Percentiles rank a stretch among this genome's conserved stretches.
Evolutionary conservation across 2,888 invertebrate species (phyloP).

Genomic region (Yponomeuta malinellus): DNA sequence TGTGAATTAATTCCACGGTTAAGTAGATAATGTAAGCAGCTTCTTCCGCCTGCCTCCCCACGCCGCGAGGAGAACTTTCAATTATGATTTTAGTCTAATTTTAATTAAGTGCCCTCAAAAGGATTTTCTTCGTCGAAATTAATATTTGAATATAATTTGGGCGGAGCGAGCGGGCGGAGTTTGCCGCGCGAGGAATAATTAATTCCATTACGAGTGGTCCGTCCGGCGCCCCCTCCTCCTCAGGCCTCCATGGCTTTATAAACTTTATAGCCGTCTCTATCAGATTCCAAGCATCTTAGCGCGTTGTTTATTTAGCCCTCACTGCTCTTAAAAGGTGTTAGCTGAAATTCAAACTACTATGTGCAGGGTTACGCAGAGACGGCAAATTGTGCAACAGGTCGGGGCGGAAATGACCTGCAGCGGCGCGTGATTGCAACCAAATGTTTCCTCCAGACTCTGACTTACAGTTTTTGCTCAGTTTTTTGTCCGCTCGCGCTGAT

Average conservation of each 20-base stretch:
- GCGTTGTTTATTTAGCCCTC: neutral
- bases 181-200: conserved; percentile 73
- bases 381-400: conserved; percentile 73
- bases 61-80: conserved; percentile 75
- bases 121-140: conserved; percentile 74
- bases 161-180: conserved; percentile 72
- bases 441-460: conserved; percentile 69
- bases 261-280: conserved; percentile 1
- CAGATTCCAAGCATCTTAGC: neutral
- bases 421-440: conserved; percentile 70
- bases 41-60: conserved; percentile 59
- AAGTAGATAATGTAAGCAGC: conserved; percentile 71
- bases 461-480: conserved; percentile 60
- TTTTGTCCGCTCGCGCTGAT: conserved; percentile 62
- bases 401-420: conserved; percentile 74
- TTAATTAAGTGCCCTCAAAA: conserved; percentile 76
- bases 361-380: conserved; percentile 21
- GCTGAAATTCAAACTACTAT: conserved; percentile 3
- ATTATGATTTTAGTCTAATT: conserved; percentile 76
- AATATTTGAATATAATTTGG: conserved; percentile 76
- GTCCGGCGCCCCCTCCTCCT: conserved; percentile 32
- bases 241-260: neutral
- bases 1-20: conserved; percentile 67
- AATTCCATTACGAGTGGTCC: conserved; percentile 70
- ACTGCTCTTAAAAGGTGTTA: neutral